Conservation (phyloP, 2,888 invertebrate species). For the Autographa gamma region DNA sequence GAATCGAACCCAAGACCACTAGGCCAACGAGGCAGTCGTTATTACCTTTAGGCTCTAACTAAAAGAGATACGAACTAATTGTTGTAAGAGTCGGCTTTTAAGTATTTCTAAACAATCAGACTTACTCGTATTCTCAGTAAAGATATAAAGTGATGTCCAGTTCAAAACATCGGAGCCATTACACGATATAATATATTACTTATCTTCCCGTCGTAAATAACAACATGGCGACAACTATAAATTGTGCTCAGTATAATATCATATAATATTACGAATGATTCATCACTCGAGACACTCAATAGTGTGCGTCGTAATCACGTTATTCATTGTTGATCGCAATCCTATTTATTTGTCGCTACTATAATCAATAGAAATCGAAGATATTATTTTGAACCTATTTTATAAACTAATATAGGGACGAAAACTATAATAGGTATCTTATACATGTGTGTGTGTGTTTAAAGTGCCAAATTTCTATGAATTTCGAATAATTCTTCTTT, state of each 20-base stretch:
- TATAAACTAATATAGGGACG: no score
- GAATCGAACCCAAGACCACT: no score
- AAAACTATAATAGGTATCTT: no score
- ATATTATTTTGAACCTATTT: background rate
- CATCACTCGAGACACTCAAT: conserved; percentile 29
- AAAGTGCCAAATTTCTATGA: background rate
- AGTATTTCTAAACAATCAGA: background rate
- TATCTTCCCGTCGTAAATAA: conserved; percentile 42
- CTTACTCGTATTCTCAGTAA: conserved; percentile 10
- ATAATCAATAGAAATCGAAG: background rate
- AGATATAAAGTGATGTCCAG: conserved; percentile 16
- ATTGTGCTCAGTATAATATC: conserved; percentile 36
- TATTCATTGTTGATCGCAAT: conserved; percentile 26
- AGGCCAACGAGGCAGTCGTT: no score
- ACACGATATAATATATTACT: conserved; percentile 35
- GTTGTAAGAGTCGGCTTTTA: background rate
- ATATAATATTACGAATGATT: conserved; percentile 42
- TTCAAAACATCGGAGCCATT: conserved; percentile 25
- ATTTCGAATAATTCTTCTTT: background rate
- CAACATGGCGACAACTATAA: conserved; percentile 40
- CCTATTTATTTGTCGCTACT: conserved; percentile 24
- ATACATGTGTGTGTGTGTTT: no score
- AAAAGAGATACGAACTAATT: no score
- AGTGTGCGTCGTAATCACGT: conserved; percentile 21
- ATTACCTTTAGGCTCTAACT: no score